Evolutionary conservation across 2,797 vertebrate species (phyloP).

Genomic region (Simalia tracyae): DNA sequence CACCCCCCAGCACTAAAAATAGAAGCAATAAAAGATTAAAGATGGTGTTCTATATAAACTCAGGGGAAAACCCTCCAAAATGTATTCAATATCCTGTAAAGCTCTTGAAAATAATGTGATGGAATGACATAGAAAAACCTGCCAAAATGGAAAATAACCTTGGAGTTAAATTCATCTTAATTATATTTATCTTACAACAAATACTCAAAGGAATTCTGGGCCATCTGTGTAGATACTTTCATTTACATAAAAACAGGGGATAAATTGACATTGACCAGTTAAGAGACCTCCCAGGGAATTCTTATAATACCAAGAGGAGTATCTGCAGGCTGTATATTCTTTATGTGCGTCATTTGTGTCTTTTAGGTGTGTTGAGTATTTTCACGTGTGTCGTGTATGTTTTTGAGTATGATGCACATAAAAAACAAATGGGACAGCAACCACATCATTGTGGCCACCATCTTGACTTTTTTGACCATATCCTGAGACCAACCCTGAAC

Average conservation of each 20-base stretch:
- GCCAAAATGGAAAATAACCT: background rate
- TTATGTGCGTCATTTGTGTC: too few relatives aligned
- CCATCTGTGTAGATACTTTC: background rate
- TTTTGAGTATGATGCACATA: too few relatives aligned
- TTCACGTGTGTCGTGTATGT: too few relatives aligned
- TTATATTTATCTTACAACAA: background rate
- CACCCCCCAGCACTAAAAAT: background rate
- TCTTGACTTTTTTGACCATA: too few relatives aligned
- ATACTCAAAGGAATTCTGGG: background rate
- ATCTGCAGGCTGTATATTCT: too few relatives aligned
- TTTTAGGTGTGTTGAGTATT: too few relatives aligned
- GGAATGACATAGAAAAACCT: background rate
- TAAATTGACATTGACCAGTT: background rate
- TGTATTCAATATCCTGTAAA: background rate
- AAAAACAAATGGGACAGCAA: too few relatives aligned
- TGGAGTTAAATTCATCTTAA: background rate
- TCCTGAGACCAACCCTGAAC: too few relatives aligned
- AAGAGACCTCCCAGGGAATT: background rate
- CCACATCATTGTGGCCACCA: too few relatives aligned
- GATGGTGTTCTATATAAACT: background rate
- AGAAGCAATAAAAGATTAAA: background rate
- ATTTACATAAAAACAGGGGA: background rate
- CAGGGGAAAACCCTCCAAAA: background rate
- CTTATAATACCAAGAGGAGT: background rate
- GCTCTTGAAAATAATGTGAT: background rate